phyloP scores from a whole-genome alignment of 2,797 vertebrate species.

The Pantherophis vulpinus region DNA sequence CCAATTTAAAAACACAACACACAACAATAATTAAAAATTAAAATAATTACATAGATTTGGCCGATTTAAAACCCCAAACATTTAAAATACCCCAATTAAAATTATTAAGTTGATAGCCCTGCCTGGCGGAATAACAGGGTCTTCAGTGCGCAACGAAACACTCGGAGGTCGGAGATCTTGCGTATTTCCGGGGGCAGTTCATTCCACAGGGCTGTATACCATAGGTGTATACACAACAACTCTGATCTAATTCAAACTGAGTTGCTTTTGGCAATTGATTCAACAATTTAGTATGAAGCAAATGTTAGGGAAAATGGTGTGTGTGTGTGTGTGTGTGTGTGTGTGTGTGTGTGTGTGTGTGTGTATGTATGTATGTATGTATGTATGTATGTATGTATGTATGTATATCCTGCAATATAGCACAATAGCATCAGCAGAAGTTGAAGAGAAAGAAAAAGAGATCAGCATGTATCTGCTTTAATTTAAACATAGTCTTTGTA shows the following conservation, averaged over 20 bases:
- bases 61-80: too few relatives aligned
- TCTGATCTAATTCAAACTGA: neutral
- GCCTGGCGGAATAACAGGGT: too few relatives aligned
- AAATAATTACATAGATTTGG: too few relatives aligned
- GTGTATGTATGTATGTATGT: neutral
- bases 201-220: too few relatives aligned
- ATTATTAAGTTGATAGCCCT: too few relatives aligned
- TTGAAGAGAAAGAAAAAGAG: neutral
- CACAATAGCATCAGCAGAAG: neutral
- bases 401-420: neutral
- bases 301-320: neutral
- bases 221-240: neutral
- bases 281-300: neutral
- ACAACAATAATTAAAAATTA: too few relatives aligned
- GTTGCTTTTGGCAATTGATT: neutral
- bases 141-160: too few relatives aligned
- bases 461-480: neutral
- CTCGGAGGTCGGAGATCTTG: too few relatives aligned
- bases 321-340: neutral
- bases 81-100: too few relatives aligned
- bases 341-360: neutral
- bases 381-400: neutral
- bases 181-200: too few relatives aligned
- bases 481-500: neutral
- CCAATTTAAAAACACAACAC: too few relatives aligned